A percentile compares a stretch with the other conserved stretches of the same genome.
Conservation (phyloP, 2,797 vertebrate species). For the Neopelma chrysocephalum region DNA sequence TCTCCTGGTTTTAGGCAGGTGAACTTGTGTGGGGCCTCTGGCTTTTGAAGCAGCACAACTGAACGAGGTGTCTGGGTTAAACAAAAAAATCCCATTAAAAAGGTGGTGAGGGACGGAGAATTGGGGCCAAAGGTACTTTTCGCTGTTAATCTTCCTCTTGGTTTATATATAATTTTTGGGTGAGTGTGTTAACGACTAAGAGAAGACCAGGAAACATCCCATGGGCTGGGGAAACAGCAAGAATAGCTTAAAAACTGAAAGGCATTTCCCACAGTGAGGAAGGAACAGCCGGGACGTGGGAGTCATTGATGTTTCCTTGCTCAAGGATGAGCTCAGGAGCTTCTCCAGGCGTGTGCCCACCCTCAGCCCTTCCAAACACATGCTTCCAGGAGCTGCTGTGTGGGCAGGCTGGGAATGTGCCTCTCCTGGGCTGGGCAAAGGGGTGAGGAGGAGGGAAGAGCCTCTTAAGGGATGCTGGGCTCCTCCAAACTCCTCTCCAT, state of each 20-base stretch:
- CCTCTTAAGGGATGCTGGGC: neutral
- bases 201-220: neutral
- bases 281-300: constrained; percentile 39
- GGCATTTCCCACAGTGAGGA: constrained; percentile 1
- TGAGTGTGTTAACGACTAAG: neutral
- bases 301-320: constrained; percentile 46
- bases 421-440: neutral
- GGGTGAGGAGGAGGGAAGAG: neutral
- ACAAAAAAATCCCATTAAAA: rapidly evolving
- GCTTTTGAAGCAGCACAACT: neutral
- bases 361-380: neutral
- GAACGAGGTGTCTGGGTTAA: neutral
- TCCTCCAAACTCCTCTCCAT: neutral
- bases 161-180: neutral
- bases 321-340: constrained; percentile 13
- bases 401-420: neutral
- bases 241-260: neutral
- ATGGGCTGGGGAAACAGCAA: neutral
- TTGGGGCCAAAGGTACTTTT: no score
- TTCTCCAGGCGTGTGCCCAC: neutral
- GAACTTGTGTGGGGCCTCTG: neutral
- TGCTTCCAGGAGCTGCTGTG: neutral
- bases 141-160: neutral
- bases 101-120: no score
- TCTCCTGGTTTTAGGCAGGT: neutral